Evolutionary conservation across 2,797 vertebrate genomes (phyloP), one percentile per base, ranked within the genome.

Genomic region (Linurgus olivaceus): DNA sequence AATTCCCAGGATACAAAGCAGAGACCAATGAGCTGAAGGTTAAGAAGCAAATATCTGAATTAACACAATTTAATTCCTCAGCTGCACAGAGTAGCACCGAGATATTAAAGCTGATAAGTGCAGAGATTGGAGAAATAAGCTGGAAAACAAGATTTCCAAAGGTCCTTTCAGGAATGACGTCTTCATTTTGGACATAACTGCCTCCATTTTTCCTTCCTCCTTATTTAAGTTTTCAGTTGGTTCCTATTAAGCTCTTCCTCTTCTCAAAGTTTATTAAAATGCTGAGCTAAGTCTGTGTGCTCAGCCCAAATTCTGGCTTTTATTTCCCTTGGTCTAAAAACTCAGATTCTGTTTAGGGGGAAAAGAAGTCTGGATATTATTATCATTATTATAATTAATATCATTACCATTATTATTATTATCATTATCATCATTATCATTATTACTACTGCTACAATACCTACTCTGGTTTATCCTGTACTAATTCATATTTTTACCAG

Each of bases 141-240:
- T 54, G 37, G 57, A 86, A 94, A 94, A 91, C 25, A 44, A 83
- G 81, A 80, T 90, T 82, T 92, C 57, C 25, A 57, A 58, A 10
- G 35, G 35, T 48, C 9, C 42, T 92, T 72, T 57, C n/a, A 77
- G 70, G 52, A 50, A 70, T 70, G 18, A 92, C 12, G 3, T 65
- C 15, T 55, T 63, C 31, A 10, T 61, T 57, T 83, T 3, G 50
- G 78, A 54, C 26, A 74, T 38, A 76, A 82, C 89, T 77, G 21
- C 14, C 13, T 70, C 26, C 5, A 33, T 87, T 90, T 47, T 12
- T 29, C 28, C 28, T 79, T 70, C 75, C n/a, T 59, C 42, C 31
- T 65, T 57, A 42, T 45, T 76, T 55, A 18, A 90, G 62, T 86
- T 79, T 85, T 33, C 47, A 48, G 38, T 16, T 48, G 38, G 59